Evolutionary conservation across 2,113 vertebrate species (phyloP), one percentile per base, ranked within the genome.

Genomic region (Tonatia bakeri): DNA sequence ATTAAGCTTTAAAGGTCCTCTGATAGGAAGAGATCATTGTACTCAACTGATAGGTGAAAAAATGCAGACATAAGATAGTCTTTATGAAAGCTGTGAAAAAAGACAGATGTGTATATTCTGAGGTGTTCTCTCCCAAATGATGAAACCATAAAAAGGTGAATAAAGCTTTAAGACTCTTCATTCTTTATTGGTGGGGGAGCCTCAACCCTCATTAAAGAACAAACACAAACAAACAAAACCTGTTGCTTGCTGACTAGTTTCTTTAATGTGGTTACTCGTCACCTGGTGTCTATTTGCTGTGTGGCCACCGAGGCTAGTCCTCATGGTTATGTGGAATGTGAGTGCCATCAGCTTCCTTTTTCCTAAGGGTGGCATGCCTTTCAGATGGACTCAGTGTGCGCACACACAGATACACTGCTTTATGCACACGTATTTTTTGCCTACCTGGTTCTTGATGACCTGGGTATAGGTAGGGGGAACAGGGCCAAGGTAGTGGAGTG

Each of bases 221-320:
- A 86, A n/a, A 75, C 45, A 56, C 9, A 83, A 36, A 59, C 26
- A 36, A 65, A 47, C 19, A 31, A n/a, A 79, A n/a, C 11, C 17
- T 43, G 16, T 33, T 50, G 56, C 64, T 36, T 61, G 38, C 84
- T 26, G n/a, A 45, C 40, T 33, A 0, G 36, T 65, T 61, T 54
- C 43, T 75, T 43, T 31, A 5, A 43, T 22, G 31, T 40, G 28
- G 40, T 65, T 43, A 33, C 26, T 9, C 2, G 3, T 75, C 36
- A 10, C 36, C 6, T 0, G 8, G 12, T 22, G 12, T 36, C 7
- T 0, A 0, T 87, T 75, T 82, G 26, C 36, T 59, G 10, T 73
- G 40, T 64, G 47, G 36, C 33, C 59, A 4, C 13, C 36, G 28
- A 20, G 11, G 40, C 22, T 16, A 75, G 56, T 69, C 11, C 15